phyloP scores from a whole-genome alignment of 2,888 invertebrate species.

The Copidosoma aretas region DNA sequence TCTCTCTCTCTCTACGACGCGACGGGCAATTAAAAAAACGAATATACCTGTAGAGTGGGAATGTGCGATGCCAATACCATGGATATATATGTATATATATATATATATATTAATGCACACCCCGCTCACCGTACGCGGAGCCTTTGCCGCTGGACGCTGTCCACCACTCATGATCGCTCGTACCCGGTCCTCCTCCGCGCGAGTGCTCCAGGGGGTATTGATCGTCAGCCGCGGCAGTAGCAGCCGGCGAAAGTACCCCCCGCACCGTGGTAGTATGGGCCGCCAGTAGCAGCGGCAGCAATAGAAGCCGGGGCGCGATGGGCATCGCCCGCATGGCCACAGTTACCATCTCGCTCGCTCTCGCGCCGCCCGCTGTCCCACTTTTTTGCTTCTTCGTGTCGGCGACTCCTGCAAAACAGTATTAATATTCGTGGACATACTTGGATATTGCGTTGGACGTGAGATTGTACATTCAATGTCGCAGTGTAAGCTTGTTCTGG shows the following conservation, averaged over 20 bases:
- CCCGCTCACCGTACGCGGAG: too few species aligned
- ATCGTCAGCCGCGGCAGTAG: slow-evolving; percentile 23
- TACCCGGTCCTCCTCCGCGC: neutral
- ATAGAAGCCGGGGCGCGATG: neutral
- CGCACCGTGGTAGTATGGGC: neutral
- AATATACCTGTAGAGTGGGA: too few species aligned
- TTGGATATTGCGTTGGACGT: too few species aligned
- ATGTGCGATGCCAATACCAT: too few species aligned
- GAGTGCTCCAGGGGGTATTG: slow-evolving; percentile 21
- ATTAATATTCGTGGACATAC: too few species aligned
- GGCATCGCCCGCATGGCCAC: neutral
- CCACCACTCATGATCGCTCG: neutral
- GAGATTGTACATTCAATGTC: too few species aligned
- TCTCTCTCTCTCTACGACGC: too few species aligned
- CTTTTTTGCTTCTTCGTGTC: neutral
- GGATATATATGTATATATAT: too few species aligned
- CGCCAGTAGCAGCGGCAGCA: neutral
- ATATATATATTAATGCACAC: too few species aligned
- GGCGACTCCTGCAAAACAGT: neutral
- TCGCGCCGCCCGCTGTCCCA: neutral
- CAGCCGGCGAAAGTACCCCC: slow-evolving; percentile 12
- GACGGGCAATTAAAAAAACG: too few species aligned
- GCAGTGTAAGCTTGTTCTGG: too few species aligned
- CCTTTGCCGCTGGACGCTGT: too few species aligned
- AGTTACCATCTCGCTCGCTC: neutral